Base-by-base conservation (phyloP, 2,888 invertebrate genomes). In the Panzeria rudis region DNA sequence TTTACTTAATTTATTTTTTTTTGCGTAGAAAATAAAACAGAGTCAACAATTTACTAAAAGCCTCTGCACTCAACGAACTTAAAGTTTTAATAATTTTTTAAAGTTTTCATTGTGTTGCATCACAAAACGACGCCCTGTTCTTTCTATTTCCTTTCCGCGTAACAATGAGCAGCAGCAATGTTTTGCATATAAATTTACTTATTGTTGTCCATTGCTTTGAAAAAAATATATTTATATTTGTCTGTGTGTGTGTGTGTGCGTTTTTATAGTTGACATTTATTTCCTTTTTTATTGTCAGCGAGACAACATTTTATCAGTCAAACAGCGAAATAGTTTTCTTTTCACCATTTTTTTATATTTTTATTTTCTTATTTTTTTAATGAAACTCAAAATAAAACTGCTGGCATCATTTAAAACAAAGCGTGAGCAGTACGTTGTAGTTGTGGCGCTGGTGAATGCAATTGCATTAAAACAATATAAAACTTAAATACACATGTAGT, bases 251-350 rank as follows among this genome's bases (percentile, higher is more conserved):
- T 56, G 64, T 32, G 11, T 25, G 25, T 13, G 29, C 15, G 1
- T 41, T 11, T 13, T 38, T 69, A 17, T 50, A 1, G 29, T 35
- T 29, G 15, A 47, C 20, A 59, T 69, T 78, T 71, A 59, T 69
- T 69, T 54, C 41, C 25, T 54, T 76, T 61, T 69, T 71, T 76
- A 29, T 52, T 68, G 56, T 75, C 73, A 83, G 54, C 62, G 29
- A 56, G 78, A 79, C 79, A 79, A 71, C 84, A 71, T 71, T 80
- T 75, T 79, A 79, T 71, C 79, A 71, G 79, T 73, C 56, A 68
- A 75, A 81, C 59, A 61, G 25, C 20, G 25, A 66, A n/a, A 29
- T 66, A 52, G 54, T 72, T 72, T 47, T 77, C 17, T 47, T 68
- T 77, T 50, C 29, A 7, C 15, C 35, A 66, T 23, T 50, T 68